Conservation (phyloP, 2,888 invertebrate species). For the Synergus laeviventris region DNA sequence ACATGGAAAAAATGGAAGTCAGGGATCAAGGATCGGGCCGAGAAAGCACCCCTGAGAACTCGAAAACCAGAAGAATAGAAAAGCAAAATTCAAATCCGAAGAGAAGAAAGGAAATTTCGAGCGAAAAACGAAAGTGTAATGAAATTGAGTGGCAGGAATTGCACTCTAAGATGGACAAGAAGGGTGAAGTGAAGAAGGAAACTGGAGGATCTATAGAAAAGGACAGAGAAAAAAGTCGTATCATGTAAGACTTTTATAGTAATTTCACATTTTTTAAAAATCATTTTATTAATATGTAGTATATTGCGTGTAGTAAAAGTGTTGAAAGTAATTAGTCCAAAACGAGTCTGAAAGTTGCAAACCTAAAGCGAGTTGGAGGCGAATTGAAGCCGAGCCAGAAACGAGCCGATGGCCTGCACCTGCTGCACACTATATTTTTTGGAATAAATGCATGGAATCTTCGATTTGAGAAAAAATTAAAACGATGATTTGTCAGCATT, state of each 20-base stretch:
- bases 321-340: no score
- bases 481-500: no score
- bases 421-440: no score
- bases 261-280: no score
- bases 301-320: no score
- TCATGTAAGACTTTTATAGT: slow-evolving; percentile 3
- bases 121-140: background rate
- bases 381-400: no score
- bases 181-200: slow-evolving; percentile 52
- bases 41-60: slow-evolving; percentile 80
- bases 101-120: slow-evolving; percentile 49
- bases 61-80: slow-evolving; percentile 48
- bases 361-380: no score
- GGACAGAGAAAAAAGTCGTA: background rate
- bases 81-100: slow-evolving; percentile 62
- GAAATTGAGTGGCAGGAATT: background rate
- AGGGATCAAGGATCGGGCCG: slow-evolving; percentile 81
- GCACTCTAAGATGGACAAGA: background rate
- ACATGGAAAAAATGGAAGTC: slow-evolving; percentile 55
- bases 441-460: no score
- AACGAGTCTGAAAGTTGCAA: no score
- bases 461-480: no score
- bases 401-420: no score
- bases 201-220: background rate
- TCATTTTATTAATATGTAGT: no score